These are phyloP conservation scores for Megaceryle maxima DNA, from an alignment of 2,113 vertebrate species.

Conservation along the genomic window DNA sequence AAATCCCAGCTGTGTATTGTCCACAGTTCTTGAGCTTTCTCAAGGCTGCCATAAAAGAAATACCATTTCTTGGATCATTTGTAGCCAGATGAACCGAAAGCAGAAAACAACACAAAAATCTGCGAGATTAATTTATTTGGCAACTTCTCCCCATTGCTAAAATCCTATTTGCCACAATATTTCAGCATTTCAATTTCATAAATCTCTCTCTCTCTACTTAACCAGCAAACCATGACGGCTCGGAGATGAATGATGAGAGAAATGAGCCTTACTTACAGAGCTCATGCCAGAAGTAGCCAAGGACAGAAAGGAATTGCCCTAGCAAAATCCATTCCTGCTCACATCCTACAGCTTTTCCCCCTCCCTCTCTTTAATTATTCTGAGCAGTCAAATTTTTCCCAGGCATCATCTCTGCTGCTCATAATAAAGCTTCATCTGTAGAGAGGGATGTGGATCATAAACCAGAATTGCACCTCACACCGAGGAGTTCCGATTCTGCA, in stretches of 20 bases:
- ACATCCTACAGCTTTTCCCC: background rate
- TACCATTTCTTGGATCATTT: background rate
- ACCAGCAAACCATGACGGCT: constrained; percentile 54
- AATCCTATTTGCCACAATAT: constrained; percentile 11
- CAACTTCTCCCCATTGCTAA: background rate
- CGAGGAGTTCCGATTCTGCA: background rate
- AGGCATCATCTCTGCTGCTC: background rate
- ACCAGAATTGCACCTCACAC: background rate
- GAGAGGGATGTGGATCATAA: background rate
- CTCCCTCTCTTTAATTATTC: background rate
- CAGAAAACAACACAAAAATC: background rate
- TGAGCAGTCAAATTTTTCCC: background rate
- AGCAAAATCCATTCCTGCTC: constrained; percentile 13
- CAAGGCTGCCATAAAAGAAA: constrained; percentile 5
- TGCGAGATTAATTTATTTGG: constrained; percentile 17
- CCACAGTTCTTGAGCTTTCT: background rate
- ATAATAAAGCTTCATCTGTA: background rate
- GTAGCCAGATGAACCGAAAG: constrained; percentile 9
- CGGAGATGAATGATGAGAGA: constrained; percentile 28
- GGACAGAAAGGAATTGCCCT: background rate
- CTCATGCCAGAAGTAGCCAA: background rate
- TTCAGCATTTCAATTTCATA: constrained; percentile 49
- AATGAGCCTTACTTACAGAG: constrained; percentile 1
- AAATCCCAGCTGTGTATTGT: background rate
- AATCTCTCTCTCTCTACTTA: constrained; percentile 46